A percentile compares a stretch with the other conserved stretches of the same genome.
phyloP scores from a whole-genome alignment of 2,888 invertebrate species.

The Onthophagus sagittarius region DNA sequence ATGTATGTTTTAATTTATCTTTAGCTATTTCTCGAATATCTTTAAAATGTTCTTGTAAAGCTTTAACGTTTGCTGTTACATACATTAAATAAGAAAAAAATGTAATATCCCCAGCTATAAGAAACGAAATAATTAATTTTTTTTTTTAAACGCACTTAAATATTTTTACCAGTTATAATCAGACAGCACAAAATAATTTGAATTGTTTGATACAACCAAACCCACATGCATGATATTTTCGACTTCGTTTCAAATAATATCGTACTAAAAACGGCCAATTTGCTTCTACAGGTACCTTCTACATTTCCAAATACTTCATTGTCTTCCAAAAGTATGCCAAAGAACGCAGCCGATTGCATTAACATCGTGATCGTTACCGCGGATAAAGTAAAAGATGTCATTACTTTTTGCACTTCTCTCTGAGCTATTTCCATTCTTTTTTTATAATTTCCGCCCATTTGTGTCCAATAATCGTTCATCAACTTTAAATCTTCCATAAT shows the following conservation, averaged over 20 bases:
- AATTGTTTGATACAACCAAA: background rate
- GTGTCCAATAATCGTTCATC: background rate
- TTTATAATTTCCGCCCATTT: background rate
- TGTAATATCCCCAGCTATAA: background rate
- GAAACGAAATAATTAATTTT: background rate
- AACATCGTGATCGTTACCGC: background rate
- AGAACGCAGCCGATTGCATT: background rate
- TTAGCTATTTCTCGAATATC: background rate
- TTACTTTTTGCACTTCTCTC: background rate
- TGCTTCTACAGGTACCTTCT: background rate
- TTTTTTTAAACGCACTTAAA: background rate
- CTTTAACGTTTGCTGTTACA: background rate
- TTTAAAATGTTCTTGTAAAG: background rate
- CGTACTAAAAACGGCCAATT: background rate
- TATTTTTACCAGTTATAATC: background rate
- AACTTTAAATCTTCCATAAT: background rate
- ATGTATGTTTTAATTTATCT: background rate
- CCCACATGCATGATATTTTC: background rate
- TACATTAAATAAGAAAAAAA: background rate
- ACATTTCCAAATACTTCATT: background rate
- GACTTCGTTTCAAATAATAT: background rate
- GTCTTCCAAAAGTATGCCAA: background rate
- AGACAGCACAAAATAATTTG: background rate
- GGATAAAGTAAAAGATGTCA: background rate
- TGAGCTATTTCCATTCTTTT: background rate